phyloP scores from a whole-genome alignment of 1,140 invertebrate genomes.

The Acyrthosiphon pisum region DNA sequence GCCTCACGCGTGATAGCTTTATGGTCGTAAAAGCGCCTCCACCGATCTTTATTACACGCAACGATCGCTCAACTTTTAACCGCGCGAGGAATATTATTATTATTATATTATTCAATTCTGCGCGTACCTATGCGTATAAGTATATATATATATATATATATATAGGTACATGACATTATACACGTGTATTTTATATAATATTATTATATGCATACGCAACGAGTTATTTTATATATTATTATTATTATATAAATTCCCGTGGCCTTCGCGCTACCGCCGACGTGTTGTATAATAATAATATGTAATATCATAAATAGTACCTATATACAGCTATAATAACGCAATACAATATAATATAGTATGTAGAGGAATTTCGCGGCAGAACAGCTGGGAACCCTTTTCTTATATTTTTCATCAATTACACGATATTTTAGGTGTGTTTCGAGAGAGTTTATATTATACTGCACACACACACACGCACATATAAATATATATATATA shows the following conservation, averaged over 20 bases:
- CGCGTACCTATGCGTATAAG: background rate
- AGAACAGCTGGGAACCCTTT: constrained; percentile 22
- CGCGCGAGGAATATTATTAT: background rate
- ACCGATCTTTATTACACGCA: constrained; percentile 21
- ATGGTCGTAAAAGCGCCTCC: constrained; percentile 47
- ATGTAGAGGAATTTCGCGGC: background rate
- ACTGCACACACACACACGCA: background rate
- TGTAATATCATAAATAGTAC: background rate
- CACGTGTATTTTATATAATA: background rate
- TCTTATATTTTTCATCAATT: constrained; percentile 22
- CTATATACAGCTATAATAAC: no score
- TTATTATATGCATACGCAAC: background rate
- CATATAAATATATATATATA: background rate
- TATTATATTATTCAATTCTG: background rate
- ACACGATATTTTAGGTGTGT: constrained; percentile 27
- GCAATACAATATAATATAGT: background rate
- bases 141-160: no score
- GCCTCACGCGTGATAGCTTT: constrained; percentile 24
- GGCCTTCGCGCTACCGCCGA: background rate
- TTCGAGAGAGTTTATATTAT: background rate
- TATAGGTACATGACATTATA: background rate
- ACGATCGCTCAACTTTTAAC: constrained; percentile 28
- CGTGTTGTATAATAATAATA: background rate
- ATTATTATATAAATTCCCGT: background rate
- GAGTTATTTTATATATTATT: background rate